Base-by-base conservation (phyloP, 2,888 invertebrate species). In the Calameuta filiformis region DNA sequence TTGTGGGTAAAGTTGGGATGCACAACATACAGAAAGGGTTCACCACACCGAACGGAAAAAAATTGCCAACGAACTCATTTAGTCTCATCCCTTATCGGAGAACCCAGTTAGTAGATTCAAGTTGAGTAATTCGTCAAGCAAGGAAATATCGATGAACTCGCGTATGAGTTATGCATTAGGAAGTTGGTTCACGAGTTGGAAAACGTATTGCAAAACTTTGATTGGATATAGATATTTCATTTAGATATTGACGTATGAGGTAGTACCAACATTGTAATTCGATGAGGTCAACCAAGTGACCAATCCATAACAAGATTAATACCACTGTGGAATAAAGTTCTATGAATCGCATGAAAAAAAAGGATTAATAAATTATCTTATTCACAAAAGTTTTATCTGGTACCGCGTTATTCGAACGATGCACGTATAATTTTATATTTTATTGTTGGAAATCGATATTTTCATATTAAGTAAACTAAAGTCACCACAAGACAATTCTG, bases 171-270 rank as follows among this genome's bases (percentile, higher is more conserved):
- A 56, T 56, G 23, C 56, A 23, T 56, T 56, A 56, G 23, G 15
- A 56, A 23, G 56, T 15, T 15, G 23, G 23, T 23, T 12, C 30
- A 30, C 34, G 30, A 73, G 78, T 74, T 77, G 69, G 75, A 76
- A 74, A 76, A 73, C 78, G 76, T 75, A 80, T 79, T 78, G 79
- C 76, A 77, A 81, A 83, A 81, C 81, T 83, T 83, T 80, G 83
- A 82, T 83, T 83, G 79, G 79, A 79, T 79, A 79, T 80, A 79
- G 80, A 81, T 81, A 77, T 81, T 83, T 83, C 80, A 81, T 80
- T 83, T 76, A 78, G 83, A 83, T 82, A 81, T 80, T 73, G 77
- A 76, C 73, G 34, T n/a, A 77, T 31, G 40, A n/a, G 79, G 3
- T 31, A 71, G 31, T 34, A 56, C 15, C 23, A 56, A 23, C 23